Percentiles rank a stretch among this genome's conserved stretches.
These are phyloP conservation scores for human (Homo sapiens) DNA, from an alignment of 2,113 vertebrate species.

Conservation along the genomic window GRCh38 chr14:72073501-72074000, in stretches of 20 bases:
- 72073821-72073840: background rate
- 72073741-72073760: background rate
- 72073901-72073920: background rate
- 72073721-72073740: background rate
- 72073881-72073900: conserved; percentile 51
- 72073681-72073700: background rate
- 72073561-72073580: rapidly evolving
- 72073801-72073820: background rate
- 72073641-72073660: background rate
- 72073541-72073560: background rate
- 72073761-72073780: background rate
- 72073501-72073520: background rate
- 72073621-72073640: background rate
- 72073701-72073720: background rate
- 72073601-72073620: background rate
- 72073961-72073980: background rate
- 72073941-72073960: conserved; percentile 56
- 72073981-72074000: conserved; percentile 44
- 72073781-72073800: background rate
- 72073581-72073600: background rate
- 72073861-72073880: background rate
- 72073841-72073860: conserved; percentile 14
- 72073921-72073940: conserved; percentile 62
- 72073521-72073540: background rate
- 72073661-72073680: background rate